These are phyloP conservation scores for Caerostris darwini DNA, from an alignment of 1,140 invertebrate genomes.

Conservation along the genomic window DNA sequence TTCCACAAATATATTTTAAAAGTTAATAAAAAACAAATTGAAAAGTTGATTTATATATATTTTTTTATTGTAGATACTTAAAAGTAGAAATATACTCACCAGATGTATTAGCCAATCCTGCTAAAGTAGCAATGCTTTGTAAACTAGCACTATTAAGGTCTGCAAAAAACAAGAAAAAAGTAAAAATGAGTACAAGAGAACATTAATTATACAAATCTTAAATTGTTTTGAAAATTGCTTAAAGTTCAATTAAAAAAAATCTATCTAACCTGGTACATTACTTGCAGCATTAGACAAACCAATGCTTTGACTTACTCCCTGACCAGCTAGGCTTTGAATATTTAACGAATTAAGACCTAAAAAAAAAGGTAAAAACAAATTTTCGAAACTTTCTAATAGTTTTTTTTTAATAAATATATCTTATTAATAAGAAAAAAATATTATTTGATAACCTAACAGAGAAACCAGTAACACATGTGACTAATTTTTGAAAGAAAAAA, in stretches of 20 bases:
- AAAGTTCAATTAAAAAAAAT: not conserved
- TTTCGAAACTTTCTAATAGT: too few relatives aligned
- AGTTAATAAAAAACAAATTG: too few relatives aligned
- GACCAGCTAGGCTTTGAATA: constrained; percentile 78
- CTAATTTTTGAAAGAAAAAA: too few relatives aligned
- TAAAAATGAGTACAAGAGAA: not conserved
- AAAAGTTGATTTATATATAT: not conserved
- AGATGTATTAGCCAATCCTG: constrained; percentile 83
- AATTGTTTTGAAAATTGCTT: not conserved
- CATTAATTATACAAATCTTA: too few relatives aligned
- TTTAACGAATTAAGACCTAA: constrained; percentile 76
- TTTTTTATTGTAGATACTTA: not conserved
- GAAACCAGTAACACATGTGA: too few relatives aligned
- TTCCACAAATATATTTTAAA: too few relatives aligned
- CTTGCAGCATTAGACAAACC: constrained; percentile 80
- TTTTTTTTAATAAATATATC: not conserved
- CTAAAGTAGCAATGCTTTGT: constrained; percentile 86
- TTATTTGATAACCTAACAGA: not conserved
- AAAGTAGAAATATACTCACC: constrained; percentile 80
- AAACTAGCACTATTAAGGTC: constrained; percentile 83
- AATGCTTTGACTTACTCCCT: constrained; percentile 75
- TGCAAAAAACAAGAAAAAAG: constrained; percentile 1
- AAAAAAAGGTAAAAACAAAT: not conserved
- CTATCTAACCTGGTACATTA: constrained; percentile 79
- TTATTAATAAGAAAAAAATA: not conserved